phyloP scores from a whole-genome alignment of 2,113 vertebrate species.

The Gymnocephalus cernua region DNA sequence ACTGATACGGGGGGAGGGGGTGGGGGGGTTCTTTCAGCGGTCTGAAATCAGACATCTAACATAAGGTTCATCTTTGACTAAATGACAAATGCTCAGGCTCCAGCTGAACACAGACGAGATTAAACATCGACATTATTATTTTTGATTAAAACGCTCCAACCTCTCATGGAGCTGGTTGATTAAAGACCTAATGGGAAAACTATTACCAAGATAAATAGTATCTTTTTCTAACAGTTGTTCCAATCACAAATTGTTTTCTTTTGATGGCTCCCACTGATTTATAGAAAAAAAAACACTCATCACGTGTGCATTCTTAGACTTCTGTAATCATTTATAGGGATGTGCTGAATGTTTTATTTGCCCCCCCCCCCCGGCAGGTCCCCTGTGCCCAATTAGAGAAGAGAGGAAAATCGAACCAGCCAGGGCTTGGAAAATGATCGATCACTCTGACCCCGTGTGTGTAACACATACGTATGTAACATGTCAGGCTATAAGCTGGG shows the following conservation, averaged over 20 bases:
- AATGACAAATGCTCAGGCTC: conserved; percentile 53
- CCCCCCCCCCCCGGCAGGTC: conserved; percentile 8
- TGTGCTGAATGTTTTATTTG: conserved; percentile 8
- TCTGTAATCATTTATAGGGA: neutral
- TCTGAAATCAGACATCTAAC: conserved; percentile 48
- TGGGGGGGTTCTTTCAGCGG: neutral
- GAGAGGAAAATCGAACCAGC: conserved; percentile 69
- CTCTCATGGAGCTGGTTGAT: conserved; percentile 27
- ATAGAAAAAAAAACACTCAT: neutral
- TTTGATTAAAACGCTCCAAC: conserved; percentile 37
- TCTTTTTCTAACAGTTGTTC: conserved; percentile 2
- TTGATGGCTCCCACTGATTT: neutral
- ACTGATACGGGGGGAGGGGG: conserved; percentile 22
- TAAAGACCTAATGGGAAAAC: conserved; percentile 50
- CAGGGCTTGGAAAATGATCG: conserved; percentile 62
- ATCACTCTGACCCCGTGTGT: conserved; percentile 67
- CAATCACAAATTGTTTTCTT: conserved; percentile 32
- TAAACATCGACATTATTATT: conserved; percentile 61
- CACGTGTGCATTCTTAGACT: neutral
- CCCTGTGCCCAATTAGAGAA: conserved; percentile 72
- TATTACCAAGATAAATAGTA: conserved; percentile 31
- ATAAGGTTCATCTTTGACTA: conserved; percentile 31
- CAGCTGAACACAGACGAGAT: conserved; percentile 41
- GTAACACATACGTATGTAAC: conserved; percentile 71
- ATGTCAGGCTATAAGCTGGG: conserved; percentile 70